Base-by-base conservation (phyloP, 1,140 invertebrate genomes). In the Nasonia vitripennis region DNA sequence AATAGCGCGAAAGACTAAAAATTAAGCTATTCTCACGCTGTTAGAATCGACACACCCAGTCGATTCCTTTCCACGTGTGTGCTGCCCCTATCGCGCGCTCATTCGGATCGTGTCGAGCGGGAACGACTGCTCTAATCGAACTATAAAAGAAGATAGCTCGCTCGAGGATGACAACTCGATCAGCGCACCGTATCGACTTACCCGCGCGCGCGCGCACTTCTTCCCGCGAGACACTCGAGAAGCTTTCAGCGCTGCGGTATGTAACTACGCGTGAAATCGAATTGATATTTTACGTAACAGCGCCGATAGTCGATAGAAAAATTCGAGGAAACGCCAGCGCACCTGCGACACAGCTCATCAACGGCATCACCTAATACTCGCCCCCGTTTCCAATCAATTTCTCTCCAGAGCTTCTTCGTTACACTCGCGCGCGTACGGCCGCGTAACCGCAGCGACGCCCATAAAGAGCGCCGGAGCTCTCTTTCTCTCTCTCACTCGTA, bases 381-480 rank as follows among this genome's bases (percentile, higher is more conserved):
- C 14, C 17, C 55, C 20, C 17, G 6, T n/a, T 62, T 62, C 55
- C 55, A 62, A 62, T 62, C 20, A 62, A 71, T 71, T 75, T 41
- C 73, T 78, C 75, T 20, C 31, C 3, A 7, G 45, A 23, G 27
- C 31, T 82, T 82, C 71, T 75, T 82, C 51, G 71, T 74, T 75
- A 82, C 20, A 55, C 70, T 14, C n/a, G 2, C 7, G 6, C 27
- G 71, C 1, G 2, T 14, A 27, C 31, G 0, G 71, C 71, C 34
- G 34, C 11, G 70, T 74, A 83, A 62, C 71, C 20, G 77, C 73
- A 62, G 55, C 81, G 83, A 87, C 86, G 82, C 86, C 88, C 86
- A 88, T 90, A 90, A 89, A 87, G 87, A 87, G 86, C 23, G 9
- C 10, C 27, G 27, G 27, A n/a, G 73, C 78, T 6, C 48, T 51